phyloP scores from a whole-genome alignment of 2,888 invertebrate genomes.

The Plebejus argus region DNA sequence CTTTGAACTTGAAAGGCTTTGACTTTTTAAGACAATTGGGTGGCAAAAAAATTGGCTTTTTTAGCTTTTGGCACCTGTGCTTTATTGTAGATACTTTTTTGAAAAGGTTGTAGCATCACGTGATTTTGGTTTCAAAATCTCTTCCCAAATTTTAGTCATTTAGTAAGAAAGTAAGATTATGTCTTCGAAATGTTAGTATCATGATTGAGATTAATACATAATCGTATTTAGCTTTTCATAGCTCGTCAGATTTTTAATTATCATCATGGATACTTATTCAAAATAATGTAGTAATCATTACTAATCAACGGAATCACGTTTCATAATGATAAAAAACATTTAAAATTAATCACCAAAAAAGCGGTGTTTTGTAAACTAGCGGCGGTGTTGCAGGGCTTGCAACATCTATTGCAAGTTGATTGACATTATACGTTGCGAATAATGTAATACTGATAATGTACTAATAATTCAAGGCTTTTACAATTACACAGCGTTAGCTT shows the following conservation, averaged over 20 bases:
- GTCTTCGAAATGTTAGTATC: too few species aligned
- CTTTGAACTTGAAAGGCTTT: not conserved
- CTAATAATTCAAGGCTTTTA: slow-evolving; percentile 19
- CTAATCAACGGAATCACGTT: slow-evolving; percentile 12
- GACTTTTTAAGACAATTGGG: not conserved
- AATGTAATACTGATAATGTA: slow-evolving; percentile 19
- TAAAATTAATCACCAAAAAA: slow-evolving; percentile 18
- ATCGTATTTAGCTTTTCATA: not conserved
- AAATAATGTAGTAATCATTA: slow-evolving; percentile 2
- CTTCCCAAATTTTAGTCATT: too few species aligned
- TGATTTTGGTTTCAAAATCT: too few species aligned
- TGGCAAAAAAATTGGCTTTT: not conserved
- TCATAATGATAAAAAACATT: slow-evolving; percentile 11
- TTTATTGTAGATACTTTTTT: not conserved
- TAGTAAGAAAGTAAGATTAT: too few species aligned
- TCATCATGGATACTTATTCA: not conserved
- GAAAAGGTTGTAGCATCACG: not conserved
- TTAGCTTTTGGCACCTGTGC: not conserved
- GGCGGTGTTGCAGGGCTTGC: slow-evolving; percentile 17
- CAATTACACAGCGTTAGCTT: not conserved
- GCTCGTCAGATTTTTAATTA: not conserved
- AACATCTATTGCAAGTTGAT: slow-evolving; percentile 12
- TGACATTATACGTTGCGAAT: slow-evolving; percentile 21
- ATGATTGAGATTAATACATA: not conserved
- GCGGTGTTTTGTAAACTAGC: slow-evolving; percentile 13